These are phyloP conservation scores for Drosophila cognata DNA, from an alignment of 2,888 invertebrate genomes.

Conservation along the genomic window DNA sequence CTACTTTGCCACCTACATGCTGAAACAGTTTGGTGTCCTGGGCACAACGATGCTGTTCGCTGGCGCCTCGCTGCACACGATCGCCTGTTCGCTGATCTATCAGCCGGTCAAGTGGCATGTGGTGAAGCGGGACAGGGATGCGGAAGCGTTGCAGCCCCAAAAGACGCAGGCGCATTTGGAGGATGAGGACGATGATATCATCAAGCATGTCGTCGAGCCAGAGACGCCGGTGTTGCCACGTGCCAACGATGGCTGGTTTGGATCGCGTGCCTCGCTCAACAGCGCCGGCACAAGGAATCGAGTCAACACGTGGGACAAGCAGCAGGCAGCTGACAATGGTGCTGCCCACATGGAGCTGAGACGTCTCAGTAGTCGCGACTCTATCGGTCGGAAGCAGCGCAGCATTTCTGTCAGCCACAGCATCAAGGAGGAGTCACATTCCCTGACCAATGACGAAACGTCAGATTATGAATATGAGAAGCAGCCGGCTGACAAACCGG, in stretches of 20 bases:
- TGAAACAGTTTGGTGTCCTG: constrained; percentile 87
- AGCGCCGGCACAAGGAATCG: constrained; percentile 69
- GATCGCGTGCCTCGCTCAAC: constrained; percentile 79
- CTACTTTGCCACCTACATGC: constrained; percentile 88
- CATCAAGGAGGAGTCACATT: constrained; percentile 72
- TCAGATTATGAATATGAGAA: constrained; percentile 23
- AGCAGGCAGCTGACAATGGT: constrained; percentile 40
- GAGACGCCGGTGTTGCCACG: constrained; percentile 88
- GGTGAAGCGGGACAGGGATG: constrained; percentile 85
- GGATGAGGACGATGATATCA: constrained; percentile 87
- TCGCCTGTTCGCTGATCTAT: constrained; percentile 88
- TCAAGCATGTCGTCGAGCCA: constrained; percentile 88
- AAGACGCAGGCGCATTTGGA: constrained; percentile 66
- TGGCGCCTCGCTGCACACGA: constrained; percentile 89
- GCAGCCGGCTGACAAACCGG: constrained; percentile 9
- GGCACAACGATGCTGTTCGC: constrained; percentile 89
- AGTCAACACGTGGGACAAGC: constrained; percentile 68
- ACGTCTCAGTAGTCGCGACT: constrained; percentile 71
- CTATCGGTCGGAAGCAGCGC: constrained; percentile 58
- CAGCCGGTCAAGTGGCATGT: constrained; percentile 92
- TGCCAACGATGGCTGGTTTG: constrained; percentile 84
- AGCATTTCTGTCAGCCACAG: constrained; percentile 79
- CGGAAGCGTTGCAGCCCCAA: constrained; percentile 60
- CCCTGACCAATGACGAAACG: constrained; percentile 30
- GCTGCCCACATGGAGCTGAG: constrained; percentile 64